These are phyloP conservation scores for Octodon degus DNA, from an alignment of 2,113 vertebrate genomes.

Conservation along the genomic window DNA sequence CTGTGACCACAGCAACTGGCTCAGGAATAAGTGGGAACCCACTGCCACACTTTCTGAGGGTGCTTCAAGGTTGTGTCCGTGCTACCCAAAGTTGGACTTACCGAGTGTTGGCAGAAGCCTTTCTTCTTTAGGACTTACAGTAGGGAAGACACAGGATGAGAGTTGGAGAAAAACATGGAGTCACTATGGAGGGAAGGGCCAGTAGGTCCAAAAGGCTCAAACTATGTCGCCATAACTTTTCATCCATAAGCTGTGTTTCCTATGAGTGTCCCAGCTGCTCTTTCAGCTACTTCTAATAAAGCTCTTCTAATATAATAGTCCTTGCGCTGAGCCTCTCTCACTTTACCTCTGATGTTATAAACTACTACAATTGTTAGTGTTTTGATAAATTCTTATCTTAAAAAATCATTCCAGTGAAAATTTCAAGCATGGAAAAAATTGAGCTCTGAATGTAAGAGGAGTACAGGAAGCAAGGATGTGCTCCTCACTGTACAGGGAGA, in stretches of 20 bases:
- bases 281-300: not conserved
- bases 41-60: not conserved
- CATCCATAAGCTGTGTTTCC: not conserved
- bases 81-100: not conserved
- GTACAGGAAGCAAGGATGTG: not conserved
- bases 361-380: not conserved
- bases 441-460: not conserved
- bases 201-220: not conserved
- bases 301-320: not conserved
- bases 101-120: not conserved
- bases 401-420: not conserved
- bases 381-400: conserved; percentile 8
- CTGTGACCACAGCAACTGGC: not conserved
- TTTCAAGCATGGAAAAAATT: not conserved
- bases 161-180: not conserved
- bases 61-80: not conserved
- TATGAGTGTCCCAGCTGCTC: not conserved
- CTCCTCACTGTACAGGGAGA: not conserved
- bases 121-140: not conserved
- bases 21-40: not conserved
- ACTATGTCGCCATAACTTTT: not conserved
- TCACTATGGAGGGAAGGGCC: not conserved
- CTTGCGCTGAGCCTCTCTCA: not conserved
- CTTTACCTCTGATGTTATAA: not conserved
- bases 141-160: not conserved